Percentiles rank a stretch among this genome's conserved stretches.
Conservation (phyloP, 1,140 invertebrate species). For the Euura saliciscinereae region DNA sequence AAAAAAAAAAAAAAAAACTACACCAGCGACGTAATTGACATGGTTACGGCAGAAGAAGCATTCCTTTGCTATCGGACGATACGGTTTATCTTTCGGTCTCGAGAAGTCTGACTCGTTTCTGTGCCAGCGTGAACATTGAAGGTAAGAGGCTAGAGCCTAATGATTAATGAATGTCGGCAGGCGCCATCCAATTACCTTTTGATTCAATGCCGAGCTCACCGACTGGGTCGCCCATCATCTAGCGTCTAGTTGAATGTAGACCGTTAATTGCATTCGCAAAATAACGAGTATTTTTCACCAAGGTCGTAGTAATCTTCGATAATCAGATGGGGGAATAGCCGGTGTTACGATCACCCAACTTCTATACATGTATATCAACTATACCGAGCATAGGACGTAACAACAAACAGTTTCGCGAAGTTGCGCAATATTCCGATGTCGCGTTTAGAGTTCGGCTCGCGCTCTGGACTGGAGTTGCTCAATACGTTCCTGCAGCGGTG, state of each 20-base stretch:
- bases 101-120: no score
- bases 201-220: background rate
- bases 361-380: no score
- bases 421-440: background rate
- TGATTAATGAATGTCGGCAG: background rate
- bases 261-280: background rate
- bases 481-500: no score
- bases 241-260: background rate
- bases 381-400: background rate
- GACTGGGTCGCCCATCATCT: background rate
- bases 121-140: no score
- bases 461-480: background rate
- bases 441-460: background rate
- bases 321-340: background rate
- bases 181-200: constrained; percentile 1
- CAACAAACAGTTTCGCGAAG: constrained; percentile 5
- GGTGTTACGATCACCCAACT: no score
- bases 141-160: background rate
- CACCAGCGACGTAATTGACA: no score
- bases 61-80: no score
- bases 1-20: no score
- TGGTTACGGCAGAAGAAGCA: no score
- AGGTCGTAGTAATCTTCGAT: background rate
- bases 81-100: no score
- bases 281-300: background rate